Conservation (phyloP, 2,888 invertebrate species). For the Meiosimyza decipiens region DNA sequence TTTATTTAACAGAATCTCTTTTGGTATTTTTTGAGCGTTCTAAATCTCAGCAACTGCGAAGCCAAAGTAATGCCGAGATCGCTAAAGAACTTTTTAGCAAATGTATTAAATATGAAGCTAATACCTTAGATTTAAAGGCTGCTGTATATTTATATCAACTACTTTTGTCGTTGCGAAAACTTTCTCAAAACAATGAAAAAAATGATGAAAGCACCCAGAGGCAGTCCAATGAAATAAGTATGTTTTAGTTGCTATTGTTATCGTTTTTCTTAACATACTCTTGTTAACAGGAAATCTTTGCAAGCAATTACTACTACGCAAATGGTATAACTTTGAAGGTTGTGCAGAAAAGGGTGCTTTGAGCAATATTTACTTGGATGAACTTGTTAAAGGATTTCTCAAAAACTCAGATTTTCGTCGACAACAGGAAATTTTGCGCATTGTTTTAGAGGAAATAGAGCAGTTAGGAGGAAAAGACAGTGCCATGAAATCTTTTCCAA, state of each 20-base stretch:
- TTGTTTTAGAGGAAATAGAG: constrained; percentile 71
- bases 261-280: background rate
- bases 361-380: constrained; percentile 74
- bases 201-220: constrained; percentile 38
- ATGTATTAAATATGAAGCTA: constrained; percentile 52
- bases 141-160: constrained; percentile 61
- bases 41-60: constrained; percentile 37
- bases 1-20: constrained; percentile 51
- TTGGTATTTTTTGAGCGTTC: constrained; percentile 45
- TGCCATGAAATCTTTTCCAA: constrained; percentile 71
- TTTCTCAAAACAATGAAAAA: constrained; percentile 42
- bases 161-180: constrained; percentile 52
- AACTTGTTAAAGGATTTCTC: constrained; percentile 75
- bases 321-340: constrained; percentile 77
- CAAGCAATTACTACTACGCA: constrained; percentile 72
- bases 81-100: constrained; percentile 53
- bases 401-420: constrained; percentile 71
- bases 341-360: constrained; percentile 73
- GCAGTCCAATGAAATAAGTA: constrained; percentile 57
- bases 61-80: constrained; percentile 44
- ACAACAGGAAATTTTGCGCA: constrained; percentile 71
- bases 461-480: constrained; percentile 71
- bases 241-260: constrained; percentile 38
- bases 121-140: constrained; percentile 57
- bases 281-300: constrained; percentile 64